phyloP scores from a whole-genome alignment of 1,140 invertebrate species.

The Achatina immaculata region DNA sequence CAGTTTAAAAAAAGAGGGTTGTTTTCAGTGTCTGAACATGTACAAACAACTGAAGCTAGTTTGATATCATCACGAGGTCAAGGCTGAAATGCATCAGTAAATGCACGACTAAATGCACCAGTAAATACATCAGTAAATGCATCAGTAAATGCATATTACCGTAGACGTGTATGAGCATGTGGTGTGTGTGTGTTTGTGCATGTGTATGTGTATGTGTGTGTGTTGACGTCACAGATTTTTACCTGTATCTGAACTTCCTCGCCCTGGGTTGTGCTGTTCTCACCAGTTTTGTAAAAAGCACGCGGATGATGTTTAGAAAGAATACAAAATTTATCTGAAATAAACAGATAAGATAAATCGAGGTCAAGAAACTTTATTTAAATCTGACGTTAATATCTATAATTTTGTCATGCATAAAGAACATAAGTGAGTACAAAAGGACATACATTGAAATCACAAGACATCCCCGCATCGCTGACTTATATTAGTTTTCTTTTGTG shows the following conservation, averaged over 20 bases:
- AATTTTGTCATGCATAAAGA: not conserved
- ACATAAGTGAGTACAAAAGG: not conserved
- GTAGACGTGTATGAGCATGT: not conserved
- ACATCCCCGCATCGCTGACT: too few relatives aligned
- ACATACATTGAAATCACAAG: not conserved
- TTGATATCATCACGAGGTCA: too few relatives aligned
- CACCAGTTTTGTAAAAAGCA: constrained; percentile 81
- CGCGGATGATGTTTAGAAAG: constrained; percentile 81
- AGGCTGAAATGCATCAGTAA: too few relatives aligned
- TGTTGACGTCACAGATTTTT: not conserved
- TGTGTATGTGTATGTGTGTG: not conserved
- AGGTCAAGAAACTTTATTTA: too few relatives aligned
- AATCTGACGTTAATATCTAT: not conserved
- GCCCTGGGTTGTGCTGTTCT: constrained; percentile 70
- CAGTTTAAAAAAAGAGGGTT: too few relatives aligned
- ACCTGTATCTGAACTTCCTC: constrained; percentile 73
- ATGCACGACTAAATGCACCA: too few relatives aligned
- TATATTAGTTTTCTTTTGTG: too few relatives aligned
- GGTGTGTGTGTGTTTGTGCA: constrained; percentile 1
- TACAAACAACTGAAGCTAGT: too few relatives aligned
- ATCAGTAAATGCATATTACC: not conserved
- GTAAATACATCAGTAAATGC: not conserved
- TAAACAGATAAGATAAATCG: constrained; percentile 38
- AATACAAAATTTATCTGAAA: constrained; percentile 80
- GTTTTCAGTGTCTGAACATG: too few relatives aligned